Evolutionary conservation across 2,888 invertebrate genomes (phyloP).

Genomic region (Diplazon laetatorius): DNA sequence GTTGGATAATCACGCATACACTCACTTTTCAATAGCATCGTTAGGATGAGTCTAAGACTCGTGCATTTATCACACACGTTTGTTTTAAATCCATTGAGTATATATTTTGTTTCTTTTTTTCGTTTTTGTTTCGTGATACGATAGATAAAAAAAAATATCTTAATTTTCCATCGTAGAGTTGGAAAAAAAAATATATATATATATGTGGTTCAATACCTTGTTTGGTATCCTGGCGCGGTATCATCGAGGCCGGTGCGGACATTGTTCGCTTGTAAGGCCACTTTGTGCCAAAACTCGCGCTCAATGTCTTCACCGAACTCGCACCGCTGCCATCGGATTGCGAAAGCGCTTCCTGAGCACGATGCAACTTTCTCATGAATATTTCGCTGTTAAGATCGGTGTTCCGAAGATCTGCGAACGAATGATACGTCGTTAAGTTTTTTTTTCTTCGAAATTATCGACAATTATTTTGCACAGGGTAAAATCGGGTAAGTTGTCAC

Average conservation of each 20-base stretch:
- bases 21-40: constrained; percentile 16
- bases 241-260: constrained; percentile 95
- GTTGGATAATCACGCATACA: constrained; percentile 40
- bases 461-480: not conserved
- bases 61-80: constrained; percentile 30
- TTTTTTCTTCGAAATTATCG: not conserved
- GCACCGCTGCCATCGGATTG: constrained; percentile 87
- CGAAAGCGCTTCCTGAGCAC: constrained; percentile 94
- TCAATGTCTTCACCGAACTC: constrained; percentile 89
- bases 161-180: too few species aligned
- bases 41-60: constrained; percentile 39
- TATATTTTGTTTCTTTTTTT: not conserved
- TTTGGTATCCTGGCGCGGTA: constrained; percentile 89
- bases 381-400: constrained; percentile 94
- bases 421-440: too few species aligned
- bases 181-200: too few species aligned
- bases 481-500: too few species aligned
- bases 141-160: too few species aligned
- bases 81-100: not conserved
- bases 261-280: constrained; percentile 98
- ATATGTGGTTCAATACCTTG: too few species aligned
- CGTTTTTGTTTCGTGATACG: too few species aligned
- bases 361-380: constrained; percentile 92
- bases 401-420: constrained; percentile 96
- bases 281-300: constrained; percentile 94